A percentile compares a stretch with the other conserved stretches of the same genome.
These are phyloP conservation scores for Phylloscopus trochilus DNA, from an alignment of 2,113 vertebrate genomes.

Conservation along the genomic window DNA sequence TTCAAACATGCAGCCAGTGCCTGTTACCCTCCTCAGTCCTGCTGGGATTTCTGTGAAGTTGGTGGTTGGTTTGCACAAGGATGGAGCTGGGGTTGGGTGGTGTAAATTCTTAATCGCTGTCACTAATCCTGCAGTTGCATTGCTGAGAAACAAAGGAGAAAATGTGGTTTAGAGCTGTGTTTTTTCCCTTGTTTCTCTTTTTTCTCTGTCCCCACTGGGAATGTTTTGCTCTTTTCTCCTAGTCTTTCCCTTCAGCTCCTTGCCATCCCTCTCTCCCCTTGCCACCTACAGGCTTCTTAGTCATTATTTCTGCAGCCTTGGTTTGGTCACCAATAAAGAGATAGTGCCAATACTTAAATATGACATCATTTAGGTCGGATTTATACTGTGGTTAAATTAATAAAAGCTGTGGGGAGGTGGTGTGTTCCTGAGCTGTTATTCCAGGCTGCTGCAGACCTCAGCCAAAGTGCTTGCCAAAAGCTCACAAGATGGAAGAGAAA, in stretches of 20 bases:
- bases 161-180: not conserved
- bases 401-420: not conserved
- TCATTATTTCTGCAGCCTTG: not conserved
- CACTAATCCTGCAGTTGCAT: not conserved
- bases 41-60: not conserved
- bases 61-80: slow-evolving; percentile 3
- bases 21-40: not conserved
- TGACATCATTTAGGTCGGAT: not conserved
- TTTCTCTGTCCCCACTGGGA: not conserved
- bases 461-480: not conserved
- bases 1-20: not conserved
- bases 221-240: not conserved
- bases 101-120: slow-evolving; percentile 1
- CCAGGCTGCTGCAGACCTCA: not conserved
- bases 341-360: not conserved
- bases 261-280: not conserved
- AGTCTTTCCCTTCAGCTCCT: not conserved
- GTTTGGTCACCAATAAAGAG: not conserved
- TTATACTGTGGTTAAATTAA: not conserved
- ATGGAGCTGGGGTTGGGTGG: not conserved
- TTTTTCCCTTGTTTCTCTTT: not conserved
- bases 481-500: not conserved
- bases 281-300: not conserved
- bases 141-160: slow-evolving; percentile 23
- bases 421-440: not conserved